phyloP scores from a whole-genome alignment of 2,797 vertebrate genomes.

The Ibycter americanus region DNA sequence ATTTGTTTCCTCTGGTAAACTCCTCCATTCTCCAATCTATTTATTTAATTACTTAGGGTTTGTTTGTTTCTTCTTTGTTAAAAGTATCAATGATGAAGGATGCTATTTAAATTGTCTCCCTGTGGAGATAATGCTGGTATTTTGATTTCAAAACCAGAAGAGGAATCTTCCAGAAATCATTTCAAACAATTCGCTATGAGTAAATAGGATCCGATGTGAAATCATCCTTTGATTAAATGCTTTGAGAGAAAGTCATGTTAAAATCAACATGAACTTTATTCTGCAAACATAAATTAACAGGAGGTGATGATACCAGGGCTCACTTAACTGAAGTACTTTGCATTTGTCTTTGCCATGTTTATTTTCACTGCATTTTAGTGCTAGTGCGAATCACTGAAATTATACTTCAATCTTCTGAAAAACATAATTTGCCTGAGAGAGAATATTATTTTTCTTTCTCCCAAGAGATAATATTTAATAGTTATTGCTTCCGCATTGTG shows the following conservation, averaged over 20 bases:
- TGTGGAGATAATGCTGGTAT: background rate
- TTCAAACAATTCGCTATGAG: constrained; percentile 23
- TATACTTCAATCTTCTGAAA: constrained; percentile 4
- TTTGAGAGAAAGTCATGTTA: constrained; percentile 4
- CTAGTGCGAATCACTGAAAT: constrained; percentile 16
- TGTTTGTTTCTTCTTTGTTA: background rate
- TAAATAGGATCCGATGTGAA: constrained; percentile 12
- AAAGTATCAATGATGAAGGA: background rate
- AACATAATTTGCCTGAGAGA: constrained; percentile 16
- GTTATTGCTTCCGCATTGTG: background rate
- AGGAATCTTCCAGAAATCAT: constrained; percentile 28
- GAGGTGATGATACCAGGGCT: background rate
- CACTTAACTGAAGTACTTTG: background rate
- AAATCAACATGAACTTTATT: constrained; percentile 43
- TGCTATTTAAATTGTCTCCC: background rate
- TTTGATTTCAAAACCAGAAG: constrained; percentile 31
- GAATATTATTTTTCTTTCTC: constrained; percentile 6
- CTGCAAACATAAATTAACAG: constrained; percentile 15
- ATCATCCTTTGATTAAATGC: constrained; percentile 22
- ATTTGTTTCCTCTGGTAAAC: background rate
- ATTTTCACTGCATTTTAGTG: constrained; percentile 28
- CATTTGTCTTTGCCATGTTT: constrained; percentile 24
- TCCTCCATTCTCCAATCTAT: background rate
- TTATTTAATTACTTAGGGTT: background rate
- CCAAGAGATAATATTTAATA: background rate